A percentile compares a stretch with the other conserved stretches of the same genome.
Evolutionary conservation across 2,797 vertebrate genomes (phyloP).

Genomic region (Halcyon smyrnensis): DNA sequence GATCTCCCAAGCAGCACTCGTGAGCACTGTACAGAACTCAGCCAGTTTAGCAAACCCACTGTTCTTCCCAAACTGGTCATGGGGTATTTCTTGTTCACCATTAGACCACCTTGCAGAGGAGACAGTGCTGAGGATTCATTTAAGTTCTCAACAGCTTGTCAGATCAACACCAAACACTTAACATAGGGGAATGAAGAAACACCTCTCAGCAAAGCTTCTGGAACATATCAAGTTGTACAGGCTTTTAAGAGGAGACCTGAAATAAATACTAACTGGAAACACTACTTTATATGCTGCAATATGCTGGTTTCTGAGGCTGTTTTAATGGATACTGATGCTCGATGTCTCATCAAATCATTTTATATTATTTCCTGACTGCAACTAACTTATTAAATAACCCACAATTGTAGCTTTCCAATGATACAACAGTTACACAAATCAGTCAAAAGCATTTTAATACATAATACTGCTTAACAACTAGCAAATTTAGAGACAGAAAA

Average conservation of each 20-base stretch:
- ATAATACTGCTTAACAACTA: neutral
- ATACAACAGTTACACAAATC: neutral
- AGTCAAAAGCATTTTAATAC: neutral
- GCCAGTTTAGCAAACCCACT: neutral
- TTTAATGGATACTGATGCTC: neutral
- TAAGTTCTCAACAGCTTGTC: neutral
- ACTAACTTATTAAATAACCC: neutral
- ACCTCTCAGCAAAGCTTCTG: neutral
- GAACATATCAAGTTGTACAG: neutral
- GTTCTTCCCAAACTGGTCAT: neutral
- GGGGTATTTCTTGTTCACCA: neutral
- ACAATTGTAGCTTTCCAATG: neutral
- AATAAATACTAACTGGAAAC: neutral
- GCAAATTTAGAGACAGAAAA: neutral
- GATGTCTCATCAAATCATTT: neutral
- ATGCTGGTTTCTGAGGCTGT: neutral
- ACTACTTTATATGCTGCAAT: neutral
- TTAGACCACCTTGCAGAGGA: neutral
- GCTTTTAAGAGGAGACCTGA: neutral
- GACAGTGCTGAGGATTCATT: neutral
- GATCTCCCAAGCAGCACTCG: neutral
- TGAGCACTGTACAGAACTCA: accelerated
- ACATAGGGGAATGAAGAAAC: neutral
- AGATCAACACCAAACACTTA: neutral
- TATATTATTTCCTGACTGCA: neutral